Evolutionary conservation across 2,797 vertebrate species (phyloP).

Genomic region (Spea hammondii): DNA sequence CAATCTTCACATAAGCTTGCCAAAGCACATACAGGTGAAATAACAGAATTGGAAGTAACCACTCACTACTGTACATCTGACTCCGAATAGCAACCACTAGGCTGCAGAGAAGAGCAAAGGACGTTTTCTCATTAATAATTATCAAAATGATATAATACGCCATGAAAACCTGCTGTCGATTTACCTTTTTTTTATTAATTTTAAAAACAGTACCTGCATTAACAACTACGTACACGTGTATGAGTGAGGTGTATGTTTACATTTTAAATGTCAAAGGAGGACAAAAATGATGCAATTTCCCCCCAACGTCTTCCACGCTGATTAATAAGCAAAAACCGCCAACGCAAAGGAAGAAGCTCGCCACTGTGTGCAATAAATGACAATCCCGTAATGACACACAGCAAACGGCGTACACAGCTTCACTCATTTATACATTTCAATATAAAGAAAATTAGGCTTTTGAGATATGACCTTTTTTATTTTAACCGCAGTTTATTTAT

Average conservation of each 20-base stretch:
- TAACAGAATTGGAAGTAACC: too few relatives aligned
- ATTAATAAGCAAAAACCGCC: conserved; percentile 29
- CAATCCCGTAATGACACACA: conserved; percentile 27
- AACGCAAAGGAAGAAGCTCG: neutral
- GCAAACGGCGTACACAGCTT: conserved; percentile 23
- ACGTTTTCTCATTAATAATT: too few relatives aligned
- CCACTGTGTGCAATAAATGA: conserved; percentile 14
- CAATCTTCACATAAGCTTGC: too few relatives aligned
- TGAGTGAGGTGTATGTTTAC: neutral
- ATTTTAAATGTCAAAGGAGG: conserved; percentile 27
- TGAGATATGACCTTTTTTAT: conserved; percentile 43
- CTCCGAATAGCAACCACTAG: too few relatives aligned
- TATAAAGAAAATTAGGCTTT: conserved; percentile 40
- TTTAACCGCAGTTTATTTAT: conserved; percentile 20
- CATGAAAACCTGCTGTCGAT: too few relatives aligned
- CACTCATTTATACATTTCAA: conserved; percentile 45
- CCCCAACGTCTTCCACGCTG: conserved; percentile 16
- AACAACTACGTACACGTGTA: too few relatives aligned
- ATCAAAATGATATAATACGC: too few relatives aligned
- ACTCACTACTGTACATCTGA: too few relatives aligned
- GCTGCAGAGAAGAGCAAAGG: too few relatives aligned
- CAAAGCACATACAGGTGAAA: too few relatives aligned
- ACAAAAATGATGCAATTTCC: conserved; percentile 9
- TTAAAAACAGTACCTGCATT: too few relatives aligned
- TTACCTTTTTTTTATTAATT: too few relatives aligned